Evolutionary conservation across 2,797 vertebrate genomes (phyloP), one percentile per base, ranked within the genome.

Genomic region (Taenioides sp.): DNA sequence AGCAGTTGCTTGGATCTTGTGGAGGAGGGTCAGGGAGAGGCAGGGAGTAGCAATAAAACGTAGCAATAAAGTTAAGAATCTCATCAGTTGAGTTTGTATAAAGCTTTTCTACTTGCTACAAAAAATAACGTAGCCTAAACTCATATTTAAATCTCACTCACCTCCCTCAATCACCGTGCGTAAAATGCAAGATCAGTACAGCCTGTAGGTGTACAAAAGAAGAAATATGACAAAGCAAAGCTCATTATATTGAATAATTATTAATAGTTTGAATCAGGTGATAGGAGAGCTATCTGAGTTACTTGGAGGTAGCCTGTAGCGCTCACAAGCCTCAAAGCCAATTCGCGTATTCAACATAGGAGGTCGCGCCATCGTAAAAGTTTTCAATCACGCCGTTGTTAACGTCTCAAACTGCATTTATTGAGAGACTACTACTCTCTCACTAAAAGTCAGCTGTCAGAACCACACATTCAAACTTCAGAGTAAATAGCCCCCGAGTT

Each of bases 61-160:
- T 70, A 84, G 47, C n/a, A 68, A 76, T 73, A 74, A 83, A 84
- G 60, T 78, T 71, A 86, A 83, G 70, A 86, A 75, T 72, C 79
- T 68, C 68, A 83, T 31, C 69, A 72, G 83, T 76, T 87, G 27
- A 76, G 75, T 83, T 80, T 85, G 69, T 75, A 81, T 66, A 9
- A 20, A 34, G 28, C 80, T 83, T 64, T 74, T 85, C 75, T 65
- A 79, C 63, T 79, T 74, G 74, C 73, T 71, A 63, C 20, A 63
- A 31, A 31, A 2, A 25, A 55, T 6, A 62, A 57, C 22, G 59
- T 69, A 40, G 81, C 82, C 85, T 54, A 63, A 22, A 73, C 81
- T 72, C 49, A 65, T 22, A 47, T 75, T 70, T 58, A 69, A 87
- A 77, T 78, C 82, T 78, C 67, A 61, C 27, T 7, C 9, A 2